phyloP scores from a whole-genome alignment of 2,888 invertebrate species.

The Temnothorax ravouxi region DNA sequence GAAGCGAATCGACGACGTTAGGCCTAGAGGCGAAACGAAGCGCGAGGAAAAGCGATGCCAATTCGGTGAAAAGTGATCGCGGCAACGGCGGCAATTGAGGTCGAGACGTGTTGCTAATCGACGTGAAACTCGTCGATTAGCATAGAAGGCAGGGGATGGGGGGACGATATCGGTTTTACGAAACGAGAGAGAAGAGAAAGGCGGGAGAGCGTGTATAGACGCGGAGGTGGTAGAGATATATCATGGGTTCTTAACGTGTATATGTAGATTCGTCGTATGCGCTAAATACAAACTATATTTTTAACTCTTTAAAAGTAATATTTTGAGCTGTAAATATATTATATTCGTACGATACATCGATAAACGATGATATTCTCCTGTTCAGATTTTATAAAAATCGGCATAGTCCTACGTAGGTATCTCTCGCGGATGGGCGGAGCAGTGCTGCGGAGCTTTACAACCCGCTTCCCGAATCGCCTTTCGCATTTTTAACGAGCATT shows the following conservation, averaged over 20 bases:
- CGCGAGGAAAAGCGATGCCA: constrained; percentile 9
- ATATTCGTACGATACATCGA: constrained; percentile 83
- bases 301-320: constrained; percentile 86
- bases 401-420: constrained; percentile 71
- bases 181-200: constrained; percentile 23
- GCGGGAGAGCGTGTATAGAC: constrained; percentile 55
- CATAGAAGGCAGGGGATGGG: background rate
- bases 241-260: constrained; percentile 77
- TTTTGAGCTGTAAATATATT: constrained; percentile 85
- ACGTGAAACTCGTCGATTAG: background rate
- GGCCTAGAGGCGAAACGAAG: constrained; percentile 70
- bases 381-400: constrained; percentile 80
- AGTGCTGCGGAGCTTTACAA: constrained; percentile 56
- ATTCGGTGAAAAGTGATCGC: constrained; percentile 13
- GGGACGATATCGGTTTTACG: constrained; percentile 32
- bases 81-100: constrained; percentile 28
- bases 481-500: background rate
- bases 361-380: constrained; percentile 82
- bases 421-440: constrained; percentile 69
- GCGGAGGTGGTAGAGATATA: constrained; percentile 71
- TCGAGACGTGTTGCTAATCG: constrained; percentile 18
- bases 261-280: constrained; percentile 84
- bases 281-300: constrained; percentile 86
- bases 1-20: constrained; percentile 70
- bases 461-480: background rate